Evolutionary conservation across 2,113 vertebrate species (phyloP), one percentile per base, ranked within the genome.

Genomic region (Indicator maculatus): DNA sequence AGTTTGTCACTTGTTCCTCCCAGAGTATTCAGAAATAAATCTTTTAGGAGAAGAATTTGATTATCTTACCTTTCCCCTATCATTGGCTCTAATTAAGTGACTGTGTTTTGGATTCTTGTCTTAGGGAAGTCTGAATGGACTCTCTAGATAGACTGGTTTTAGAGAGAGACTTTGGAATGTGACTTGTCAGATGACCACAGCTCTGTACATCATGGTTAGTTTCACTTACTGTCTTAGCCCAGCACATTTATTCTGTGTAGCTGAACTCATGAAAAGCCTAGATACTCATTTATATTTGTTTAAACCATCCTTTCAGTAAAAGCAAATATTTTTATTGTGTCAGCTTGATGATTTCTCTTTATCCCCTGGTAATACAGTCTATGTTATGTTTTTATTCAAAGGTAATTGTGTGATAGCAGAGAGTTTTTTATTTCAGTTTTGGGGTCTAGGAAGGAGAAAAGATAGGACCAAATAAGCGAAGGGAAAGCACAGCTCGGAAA

Each of bases 41-140:
- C 66, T 89, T 95, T 30, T 76, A 89, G 83, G 76, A 83, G 21
- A 81, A 81, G 44, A 82, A 70, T 76, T 92, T 84, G 58, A 92
- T 95, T 90, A 82, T 79, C 81, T 88, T 72, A 36, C 50, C 59
- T 96, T 93, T 92, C 93, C 81, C 74, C 76, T 16, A 16, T 85
- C 11, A 3, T 64, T 89, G 18, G 9, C 47, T 85, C 74, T 94
- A 85, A 89, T 87, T 87, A 91, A 38, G 60, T 87, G 64, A 12
- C 39, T 73, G 15, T 3, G 8, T 20, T 85, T 88, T 92, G 78
- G 84, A 73, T 85, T 85, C 21, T 4, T 2, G 13, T 77, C 38
- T 72, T 85, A 73, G 81, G 59, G 74, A 91, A 77, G 36, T 93
- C 33, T 63, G 82, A 90, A 63, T 76, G 64, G 55, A 41, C 41